Percentiles rank a stretch among this genome's conserved stretches.
Conservation (phyloP, 2,113 vertebrate species). For the Petrocephalus microphthalmus region DNA sequence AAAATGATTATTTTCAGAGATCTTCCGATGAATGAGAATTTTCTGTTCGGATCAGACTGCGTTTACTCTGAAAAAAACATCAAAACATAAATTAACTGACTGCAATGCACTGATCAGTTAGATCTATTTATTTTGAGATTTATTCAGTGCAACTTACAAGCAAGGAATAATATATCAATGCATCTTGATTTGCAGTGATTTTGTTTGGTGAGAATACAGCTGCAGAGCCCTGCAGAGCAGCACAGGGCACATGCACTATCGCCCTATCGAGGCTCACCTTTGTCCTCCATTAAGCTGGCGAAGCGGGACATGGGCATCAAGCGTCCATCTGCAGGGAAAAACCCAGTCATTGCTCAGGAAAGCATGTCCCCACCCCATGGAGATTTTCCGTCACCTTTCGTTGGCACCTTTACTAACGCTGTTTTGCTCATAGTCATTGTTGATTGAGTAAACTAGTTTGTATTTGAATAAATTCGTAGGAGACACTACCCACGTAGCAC, state of each 20-base stretch:
- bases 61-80: slow-evolving; percentile 21
- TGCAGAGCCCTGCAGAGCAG: background rate
- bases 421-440: background rate
- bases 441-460: background rate
- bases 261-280: background rate
- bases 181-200: background rate
- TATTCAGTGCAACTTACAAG: background rate
- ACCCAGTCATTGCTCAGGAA: background rate
- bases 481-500: background rate
- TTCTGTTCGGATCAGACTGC: background rate
- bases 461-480: background rate
- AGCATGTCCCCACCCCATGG: background rate
- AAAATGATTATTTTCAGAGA: background rate
- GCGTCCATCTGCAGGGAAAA: background rate
- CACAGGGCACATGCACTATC: background rate
- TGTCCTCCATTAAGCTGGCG: background rate
- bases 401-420: background rate
- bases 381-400: background rate
- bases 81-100: slow-evolving; percentile 1
- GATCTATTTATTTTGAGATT: background rate
- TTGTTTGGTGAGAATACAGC: background rate
- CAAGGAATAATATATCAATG: background rate
- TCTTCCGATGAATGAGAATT: background rate
- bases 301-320: slow-evolving; percentile 17
- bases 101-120: background rate